These are phyloP conservation scores for Galaxias olidus DNA, from an alignment of 2,797 vertebrate genomes.

Conservation along the genomic window DNA sequence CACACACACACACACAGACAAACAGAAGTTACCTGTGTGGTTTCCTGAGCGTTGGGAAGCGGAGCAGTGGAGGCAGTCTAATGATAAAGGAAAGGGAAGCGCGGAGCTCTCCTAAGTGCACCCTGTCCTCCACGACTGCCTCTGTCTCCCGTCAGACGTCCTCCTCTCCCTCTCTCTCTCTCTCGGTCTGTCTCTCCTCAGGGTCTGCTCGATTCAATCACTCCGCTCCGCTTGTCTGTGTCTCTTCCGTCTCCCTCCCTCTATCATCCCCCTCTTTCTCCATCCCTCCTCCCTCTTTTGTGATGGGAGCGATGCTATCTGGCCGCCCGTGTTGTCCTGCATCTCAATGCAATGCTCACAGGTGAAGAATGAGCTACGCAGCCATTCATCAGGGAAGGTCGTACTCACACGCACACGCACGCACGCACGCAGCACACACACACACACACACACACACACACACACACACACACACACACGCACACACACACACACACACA, in stretches of 20 bases:
- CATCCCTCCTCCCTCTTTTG: conserved; percentile 29
- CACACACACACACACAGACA: conserved; percentile 4
- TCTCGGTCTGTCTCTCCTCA: conserved; percentile 30
- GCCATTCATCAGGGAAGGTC: conserved; percentile 47
- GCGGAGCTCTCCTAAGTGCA: conserved; percentile 33
- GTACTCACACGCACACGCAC: not conserved
- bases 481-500: not conserved
- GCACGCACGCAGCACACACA: not conserved
- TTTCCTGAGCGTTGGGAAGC: conserved; percentile 26
- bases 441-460: not conserved
- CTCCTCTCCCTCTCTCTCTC: conserved; percentile 31
- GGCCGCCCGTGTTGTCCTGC: conserved; percentile 49
- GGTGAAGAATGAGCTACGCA: conserved; percentile 41
- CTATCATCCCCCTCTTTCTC: conserved; percentile 42
- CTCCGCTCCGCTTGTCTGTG: conserved; percentile 1
- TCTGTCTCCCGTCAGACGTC: too few species aligned
- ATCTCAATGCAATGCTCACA: conserved; percentile 56
- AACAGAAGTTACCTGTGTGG: conserved; percentile 9
- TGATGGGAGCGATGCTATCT: conserved; percentile 60
- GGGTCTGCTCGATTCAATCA: conserved; percentile 14
- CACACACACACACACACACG: conserved; percentile 14
- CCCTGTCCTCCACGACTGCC: conserved; percentile 36
- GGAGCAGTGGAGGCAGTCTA: conserved; percentile 14
- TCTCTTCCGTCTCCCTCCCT: conserved; percentile 35
- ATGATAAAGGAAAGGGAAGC: conserved; percentile 2